Conservation (phyloP, 2,797 vertebrate genomes). For the Tragopan temminckii region DNA sequence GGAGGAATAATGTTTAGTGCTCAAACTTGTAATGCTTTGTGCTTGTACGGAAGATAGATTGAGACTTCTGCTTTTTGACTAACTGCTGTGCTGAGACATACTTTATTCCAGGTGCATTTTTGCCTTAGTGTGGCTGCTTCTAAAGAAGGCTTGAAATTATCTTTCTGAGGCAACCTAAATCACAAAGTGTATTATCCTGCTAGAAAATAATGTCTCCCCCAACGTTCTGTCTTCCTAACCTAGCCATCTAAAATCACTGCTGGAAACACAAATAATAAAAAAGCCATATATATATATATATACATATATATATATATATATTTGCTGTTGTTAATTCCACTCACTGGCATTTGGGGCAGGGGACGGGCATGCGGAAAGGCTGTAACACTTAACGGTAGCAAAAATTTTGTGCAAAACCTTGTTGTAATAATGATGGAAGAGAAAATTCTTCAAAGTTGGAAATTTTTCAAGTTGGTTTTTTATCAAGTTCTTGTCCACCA, state of each 20-base stretch:
- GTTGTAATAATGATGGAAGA: neutral
- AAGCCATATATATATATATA: neutral
- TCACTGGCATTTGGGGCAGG: neutral
- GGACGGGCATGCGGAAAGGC: neutral
- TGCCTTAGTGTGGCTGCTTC: neutral
- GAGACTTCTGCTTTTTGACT: neutral
- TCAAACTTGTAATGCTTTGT: neutral
- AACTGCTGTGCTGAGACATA: neutral
- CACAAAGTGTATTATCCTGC: neutral
- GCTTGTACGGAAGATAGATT: neutral
- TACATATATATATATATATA: neutral
- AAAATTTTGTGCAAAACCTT: neutral
- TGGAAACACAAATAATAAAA: neutral
- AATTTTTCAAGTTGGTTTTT: neutral
- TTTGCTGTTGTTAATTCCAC: neutral
- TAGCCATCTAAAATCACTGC: neutral
- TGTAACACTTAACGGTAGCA: neutral
- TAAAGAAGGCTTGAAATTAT: constrained; percentile 10
- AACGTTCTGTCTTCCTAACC: neutral
- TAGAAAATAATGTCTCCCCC: neutral
- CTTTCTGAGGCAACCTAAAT: neutral
- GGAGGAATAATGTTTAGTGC: neutral
- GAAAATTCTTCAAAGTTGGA: too few species aligned
- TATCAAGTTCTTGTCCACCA: neutral
- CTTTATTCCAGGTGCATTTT: neutral